Base-by-base conservation (phyloP, 2,797 vertebrate species). In the Centroberyx gerrardi region DNA sequence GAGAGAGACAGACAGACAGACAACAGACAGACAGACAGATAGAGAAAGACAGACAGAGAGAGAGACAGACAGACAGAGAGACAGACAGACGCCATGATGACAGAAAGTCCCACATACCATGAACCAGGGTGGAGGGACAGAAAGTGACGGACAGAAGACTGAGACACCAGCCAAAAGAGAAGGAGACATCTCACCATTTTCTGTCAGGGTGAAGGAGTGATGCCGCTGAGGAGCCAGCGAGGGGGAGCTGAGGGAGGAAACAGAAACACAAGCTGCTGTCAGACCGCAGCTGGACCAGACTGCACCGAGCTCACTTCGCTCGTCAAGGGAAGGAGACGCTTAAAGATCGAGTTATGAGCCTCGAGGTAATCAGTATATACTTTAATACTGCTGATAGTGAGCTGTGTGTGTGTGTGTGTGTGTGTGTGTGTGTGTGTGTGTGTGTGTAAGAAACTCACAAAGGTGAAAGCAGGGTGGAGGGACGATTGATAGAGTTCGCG, bases 391-490 rank as follows among this genome's bases (percentile, higher is more conserved):
- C n/a, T n/a, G n/a, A n/a, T n/a, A n/a, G n/a, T n/a, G n/a, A n/a
- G n/a, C n/a, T n/a, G 22, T 22, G 22, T 22, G 22, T 22, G 22
- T 22, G 22, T 22, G 22, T 1, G 22, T 22, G 22, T 22, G 22
- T 22, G 56, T 55, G 40, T 29, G 17, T 51, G 3, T 49, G 42
- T 36, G 18, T 52, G 46, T 62, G 59, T 27, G 36, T 10, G n/a
- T 22, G 22, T 22, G 22, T 22, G 22, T 22, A 22, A 46, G 38
- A 4, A 91, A 66, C 92, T 92, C 82, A 94, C 93, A 46, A 17
- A 4, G 80, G 81, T 0, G 53, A 78, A 74, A 83, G 53, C n/a
- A 27, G 72, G 67, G n/a, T 36, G 63, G 76, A 15, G 13, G 67
- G 0, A 0, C 59, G 1, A 28, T 62, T 81, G 53, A 38, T 0